Evolutionary conservation across 64 coral and sea anemone species (phyloP).

Genomic region (Orbicella faveolata): DNA sequence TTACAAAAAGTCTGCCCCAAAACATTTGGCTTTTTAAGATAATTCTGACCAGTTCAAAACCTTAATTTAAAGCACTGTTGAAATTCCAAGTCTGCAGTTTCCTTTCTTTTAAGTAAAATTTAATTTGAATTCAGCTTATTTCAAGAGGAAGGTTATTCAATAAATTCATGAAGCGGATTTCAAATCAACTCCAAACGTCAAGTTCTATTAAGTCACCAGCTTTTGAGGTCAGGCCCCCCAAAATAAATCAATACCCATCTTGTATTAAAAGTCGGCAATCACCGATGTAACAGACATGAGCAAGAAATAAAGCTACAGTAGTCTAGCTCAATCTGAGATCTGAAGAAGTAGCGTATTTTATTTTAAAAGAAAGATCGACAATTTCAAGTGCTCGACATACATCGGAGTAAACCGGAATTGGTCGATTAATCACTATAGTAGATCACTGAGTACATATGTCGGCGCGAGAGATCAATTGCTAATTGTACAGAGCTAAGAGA

Average conservation of each 20-base stretch:
- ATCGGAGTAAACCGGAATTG: neutral
- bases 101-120: neutral
- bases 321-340: too few relatives aligned
- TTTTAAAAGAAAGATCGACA: too few relatives aligned
- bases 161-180: neutral
- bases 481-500: neutral
- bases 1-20: neutral
- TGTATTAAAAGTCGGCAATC: neutral
- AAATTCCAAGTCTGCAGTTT: neutral
- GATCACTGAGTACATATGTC: too few relatives aligned
- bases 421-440: neutral
- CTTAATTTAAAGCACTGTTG: too few relatives aligned
- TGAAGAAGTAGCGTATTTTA: too few relatives aligned
- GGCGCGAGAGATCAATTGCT: too few relatives aligned
- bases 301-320: neutral
- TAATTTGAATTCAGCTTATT: neutral
- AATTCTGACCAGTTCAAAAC: too few relatives aligned
- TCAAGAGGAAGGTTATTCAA: neutral
- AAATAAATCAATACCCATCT: neutral
- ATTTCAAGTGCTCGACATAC: too few relatives aligned
- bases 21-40: neutral
- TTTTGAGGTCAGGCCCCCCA: neutral
- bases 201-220: neutral
- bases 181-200: conserved; percentile 11
- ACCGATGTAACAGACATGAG: neutral